Evolutionary conservation across 2,888 invertebrate species (phyloP), one percentile per base, ranked within the genome.

Genomic region (Biston stratarius): DNA sequence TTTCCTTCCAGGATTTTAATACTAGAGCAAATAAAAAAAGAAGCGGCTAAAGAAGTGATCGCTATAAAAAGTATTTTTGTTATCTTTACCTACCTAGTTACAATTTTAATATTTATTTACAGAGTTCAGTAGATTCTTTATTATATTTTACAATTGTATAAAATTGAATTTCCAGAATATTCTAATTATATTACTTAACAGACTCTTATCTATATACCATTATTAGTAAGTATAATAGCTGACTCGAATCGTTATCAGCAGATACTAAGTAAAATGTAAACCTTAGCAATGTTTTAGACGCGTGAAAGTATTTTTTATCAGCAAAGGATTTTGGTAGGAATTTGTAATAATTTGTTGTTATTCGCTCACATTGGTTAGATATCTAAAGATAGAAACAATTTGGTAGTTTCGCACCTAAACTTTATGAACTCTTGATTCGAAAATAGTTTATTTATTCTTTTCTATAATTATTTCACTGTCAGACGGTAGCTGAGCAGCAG

Each of bases 241-340:
- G 24, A 1, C 24, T 1, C 24, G 24, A 24, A n/a, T n/a, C n/a
- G n/a, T n/a, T n/a, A n/a, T n/a, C n/a, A n/a, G n/a, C n/a, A n/a
- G n/a, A n/a, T n/a, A n/a, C n/a, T n/a, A n/a, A n/a, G n/a, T 7
- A 40, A 9, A 10, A 10, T 40, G 10, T 40, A 2, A 5, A 11
- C 5, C 12, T 33, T 33, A n/a, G 5, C n/a, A 44, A 53, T 14
- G 33, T 56, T 48, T 10, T 5, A 11, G 8, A 14, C n/a, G 38
- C 53, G 53, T 40, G 40, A 53, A 53, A 40, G 53, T 40, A 53
- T 7, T 15, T 52, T 48, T 55, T 56, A 56, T 56, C 56, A 44
- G 44, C 33, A 33, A 34, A 33, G 56, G 44, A 56, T 33, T 55
- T 55, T 5, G 8, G 5, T 8, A 52, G 44, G 56, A 33, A 56